phyloP scores from a whole-genome alignment of 2,113 vertebrate species.

The Actenoides hombroni region DNA sequence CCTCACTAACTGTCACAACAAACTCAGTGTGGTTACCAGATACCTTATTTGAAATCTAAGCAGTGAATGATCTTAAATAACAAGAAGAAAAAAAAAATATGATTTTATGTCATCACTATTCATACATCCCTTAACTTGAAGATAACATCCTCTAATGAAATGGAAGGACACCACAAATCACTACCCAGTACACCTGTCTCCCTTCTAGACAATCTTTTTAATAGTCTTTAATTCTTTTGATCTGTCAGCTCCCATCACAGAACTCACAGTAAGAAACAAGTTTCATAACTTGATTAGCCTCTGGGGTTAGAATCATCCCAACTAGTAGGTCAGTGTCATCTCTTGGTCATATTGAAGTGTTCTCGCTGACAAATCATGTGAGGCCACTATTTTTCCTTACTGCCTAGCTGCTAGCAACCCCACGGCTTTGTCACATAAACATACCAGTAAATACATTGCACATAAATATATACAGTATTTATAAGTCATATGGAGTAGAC shows the following conservation, averaged over 20 bases:
- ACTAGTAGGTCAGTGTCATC: background rate
- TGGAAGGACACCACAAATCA: background rate
- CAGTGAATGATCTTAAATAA: background rate
- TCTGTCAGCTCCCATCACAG: background rate
- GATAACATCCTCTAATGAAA: background rate
- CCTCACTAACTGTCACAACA: background rate
- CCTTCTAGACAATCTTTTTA: background rate
- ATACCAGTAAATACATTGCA: background rate
- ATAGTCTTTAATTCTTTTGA: background rate
- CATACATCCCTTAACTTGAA: background rate
- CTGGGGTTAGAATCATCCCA: background rate
- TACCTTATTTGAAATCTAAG: background rate
- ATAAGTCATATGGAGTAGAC: background rate
- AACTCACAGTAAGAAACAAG: background rate
- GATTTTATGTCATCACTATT: background rate
- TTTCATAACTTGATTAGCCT: background rate
- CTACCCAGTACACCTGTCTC: background rate
- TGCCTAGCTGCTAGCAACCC: background rate
- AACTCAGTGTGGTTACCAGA: background rate
- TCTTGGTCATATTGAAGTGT: background rate
- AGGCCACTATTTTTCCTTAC: background rate
- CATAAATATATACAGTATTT: no score
- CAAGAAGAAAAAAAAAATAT: background rate
- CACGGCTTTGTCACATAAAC: background rate
- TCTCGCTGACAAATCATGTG: background rate